Evolutionary conservation across 2,888 invertebrate genomes (phyloP).

Genomic region (Ornithoptera priamus): DNA sequence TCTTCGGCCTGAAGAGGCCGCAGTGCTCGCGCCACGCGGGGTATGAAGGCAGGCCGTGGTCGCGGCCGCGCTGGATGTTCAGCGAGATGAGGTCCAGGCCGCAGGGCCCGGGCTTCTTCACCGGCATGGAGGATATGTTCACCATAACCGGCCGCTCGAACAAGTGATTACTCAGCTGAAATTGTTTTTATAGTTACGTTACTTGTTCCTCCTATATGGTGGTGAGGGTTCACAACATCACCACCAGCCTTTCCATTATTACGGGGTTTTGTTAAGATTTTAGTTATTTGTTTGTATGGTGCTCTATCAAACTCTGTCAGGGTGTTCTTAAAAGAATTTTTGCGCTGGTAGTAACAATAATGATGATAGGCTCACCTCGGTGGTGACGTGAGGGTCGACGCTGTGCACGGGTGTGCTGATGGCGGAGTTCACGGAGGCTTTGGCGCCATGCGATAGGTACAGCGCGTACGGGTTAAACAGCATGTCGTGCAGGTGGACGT

Average conservation of each 20-base stretch:
- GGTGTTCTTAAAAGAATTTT: too few species aligned
- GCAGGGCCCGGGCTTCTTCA: slow-evolving; percentile 62
- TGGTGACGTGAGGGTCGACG: slow-evolving; percentile 82
- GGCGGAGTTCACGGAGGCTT: slow-evolving; percentile 82
- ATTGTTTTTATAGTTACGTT: too few species aligned
- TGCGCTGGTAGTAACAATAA: too few species aligned
- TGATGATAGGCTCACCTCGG: slow-evolving; percentile 62
- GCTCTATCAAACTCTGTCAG: too few species aligned
- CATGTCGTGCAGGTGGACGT: slow-evolving; percentile 87
- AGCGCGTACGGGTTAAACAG: slow-evolving; percentile 89
- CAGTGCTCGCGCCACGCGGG: slow-evolving; percentile 88
- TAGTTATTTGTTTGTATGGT: too few species aligned
- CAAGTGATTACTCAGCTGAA: slow-evolving; percentile 83
- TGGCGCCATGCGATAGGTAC: slow-evolving; percentile 81
- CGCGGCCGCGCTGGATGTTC: slow-evolving; percentile 93
- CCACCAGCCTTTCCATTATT: too few species aligned
- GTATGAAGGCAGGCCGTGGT: slow-evolving; percentile 92
- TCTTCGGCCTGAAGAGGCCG: slow-evolving; percentile 80
- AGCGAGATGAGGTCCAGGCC: slow-evolving; percentile 92
- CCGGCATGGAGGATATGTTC: slow-evolving; percentile 39
- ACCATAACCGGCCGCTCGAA: slow-evolving; percentile 77
- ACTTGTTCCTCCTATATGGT: too few species aligned
- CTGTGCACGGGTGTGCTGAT: slow-evolving; percentile 82
- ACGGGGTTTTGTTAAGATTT: too few species aligned
- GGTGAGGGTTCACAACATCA: too few species aligned